Evolutionary conservation across 2,113 vertebrate genomes (phyloP).

Genomic region (Gymnarchus niloticus): DNA sequence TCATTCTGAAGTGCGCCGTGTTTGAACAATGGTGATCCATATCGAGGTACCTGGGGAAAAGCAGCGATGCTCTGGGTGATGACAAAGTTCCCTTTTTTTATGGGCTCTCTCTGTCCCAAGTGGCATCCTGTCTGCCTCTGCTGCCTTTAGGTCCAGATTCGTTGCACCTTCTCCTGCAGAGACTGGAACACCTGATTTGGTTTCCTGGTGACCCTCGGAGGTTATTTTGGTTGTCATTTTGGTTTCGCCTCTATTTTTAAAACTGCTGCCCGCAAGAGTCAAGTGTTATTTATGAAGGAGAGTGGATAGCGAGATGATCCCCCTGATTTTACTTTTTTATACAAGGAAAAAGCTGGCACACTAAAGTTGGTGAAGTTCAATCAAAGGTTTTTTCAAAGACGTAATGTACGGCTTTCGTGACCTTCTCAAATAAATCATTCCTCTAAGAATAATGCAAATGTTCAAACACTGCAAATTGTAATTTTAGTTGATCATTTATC

Average conservation of each 20-base stretch:
- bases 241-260: slow-evolving; percentile 31
- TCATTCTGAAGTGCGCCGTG: slow-evolving; percentile 3
- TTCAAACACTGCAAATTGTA: slow-evolving; percentile 45
- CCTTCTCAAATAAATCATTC: slow-evolving; percentile 37
- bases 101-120: slow-evolving; percentile 35
- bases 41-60: slow-evolving; percentile 27
- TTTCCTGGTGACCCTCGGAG: slow-evolving; percentile 43
- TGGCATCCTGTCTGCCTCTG: slow-evolving; percentile 39
- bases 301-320: slow-evolving; percentile 31
- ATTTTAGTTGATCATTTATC: slow-evolving; percentile 50
- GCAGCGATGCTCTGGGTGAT: slow-evolving; percentile 27
- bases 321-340: slow-evolving; percentile 32
- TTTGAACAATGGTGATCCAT: slow-evolving; percentile 35
- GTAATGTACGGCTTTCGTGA: slow-evolving; percentile 46
- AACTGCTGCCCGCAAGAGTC: slow-evolving; percentile 23
- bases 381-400: slow-evolving; percentile 46
- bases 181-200: slow-evolving; percentile 45
- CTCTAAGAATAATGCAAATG: slow-evolving; percentile 60
- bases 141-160: slow-evolving; percentile 49
- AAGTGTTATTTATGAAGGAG: slow-evolving; percentile 47
- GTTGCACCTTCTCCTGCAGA: slow-evolving; percentile 43
- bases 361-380: slow-evolving; percentile 40
- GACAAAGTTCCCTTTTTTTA: slow-evolving; percentile 30
- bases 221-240: slow-evolving; percentile 48
- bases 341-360: slow-evolving; percentile 40